Conservation (phyloP, 2,888 invertebrate genomes). For the Syrista parreyssii region DNA sequence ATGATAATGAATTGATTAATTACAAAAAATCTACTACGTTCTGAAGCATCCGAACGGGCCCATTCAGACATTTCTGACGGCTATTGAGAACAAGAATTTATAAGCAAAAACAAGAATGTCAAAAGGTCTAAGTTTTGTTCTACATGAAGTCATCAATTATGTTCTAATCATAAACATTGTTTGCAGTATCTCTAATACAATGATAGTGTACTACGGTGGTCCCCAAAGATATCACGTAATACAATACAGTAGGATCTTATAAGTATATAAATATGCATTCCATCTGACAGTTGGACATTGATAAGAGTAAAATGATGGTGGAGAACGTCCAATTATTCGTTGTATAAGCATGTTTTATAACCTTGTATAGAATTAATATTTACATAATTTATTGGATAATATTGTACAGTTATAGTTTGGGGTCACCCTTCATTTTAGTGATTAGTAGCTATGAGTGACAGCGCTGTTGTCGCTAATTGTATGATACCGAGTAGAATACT, state of each 20-base stretch:
- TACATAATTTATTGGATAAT: background rate
- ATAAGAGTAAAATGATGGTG: background rate
- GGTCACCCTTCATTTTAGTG: constrained; percentile 37
- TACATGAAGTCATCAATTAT: background rate
- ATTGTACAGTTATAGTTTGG: constrained; percentile 15
- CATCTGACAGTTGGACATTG: background rate
- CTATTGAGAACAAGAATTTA: background rate
- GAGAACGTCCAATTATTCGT: background rate
- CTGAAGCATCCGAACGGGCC: background rate
- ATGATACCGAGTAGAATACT: constrained; percentile 51
- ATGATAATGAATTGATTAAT: background rate
- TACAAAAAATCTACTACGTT: background rate
- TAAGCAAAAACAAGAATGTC: background rate
- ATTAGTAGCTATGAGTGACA: constrained; percentile 45
- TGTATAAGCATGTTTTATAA: background rate
- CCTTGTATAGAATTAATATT: background rate
- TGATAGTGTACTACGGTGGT: background rate
- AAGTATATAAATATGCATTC: background rate
- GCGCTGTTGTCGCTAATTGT: constrained; percentile 42
- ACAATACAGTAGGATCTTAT: background rate
- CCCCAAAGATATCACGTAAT: background rate
- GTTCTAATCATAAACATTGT: background rate
- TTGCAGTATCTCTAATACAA: background rate
- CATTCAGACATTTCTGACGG: background rate
- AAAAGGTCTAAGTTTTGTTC: background rate